Evolutionary conservation across 1,140 invertebrate genomes (phyloP).

Genomic region (Bombus sylvicola): DNA sequence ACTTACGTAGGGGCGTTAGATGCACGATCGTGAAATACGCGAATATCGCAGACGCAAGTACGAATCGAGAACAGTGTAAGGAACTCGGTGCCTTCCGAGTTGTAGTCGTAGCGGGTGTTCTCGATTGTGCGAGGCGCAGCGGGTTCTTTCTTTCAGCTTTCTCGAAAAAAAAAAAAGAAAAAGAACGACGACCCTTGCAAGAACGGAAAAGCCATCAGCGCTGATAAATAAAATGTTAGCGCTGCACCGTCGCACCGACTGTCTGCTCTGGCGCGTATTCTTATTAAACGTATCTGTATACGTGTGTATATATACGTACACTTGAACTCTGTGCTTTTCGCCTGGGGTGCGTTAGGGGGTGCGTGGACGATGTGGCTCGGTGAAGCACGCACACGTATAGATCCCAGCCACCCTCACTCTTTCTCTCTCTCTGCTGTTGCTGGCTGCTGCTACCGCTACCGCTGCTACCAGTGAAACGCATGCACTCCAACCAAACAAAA

Average conservation of each 20-base stretch:
- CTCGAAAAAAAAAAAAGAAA: slow-evolving; percentile 58
- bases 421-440: neutral
- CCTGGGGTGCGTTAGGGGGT: slow-evolving; percentile 58
- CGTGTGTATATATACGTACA: slow-evolving; percentile 7
- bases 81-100: neutral
- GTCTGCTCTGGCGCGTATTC: slow-evolving; percentile 71
- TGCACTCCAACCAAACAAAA: slow-evolving; percentile 77
- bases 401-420: slow-evolving; percentile 46
- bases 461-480: slow-evolving; percentile 67
- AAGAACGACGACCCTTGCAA: slow-evolving; percentile 68
- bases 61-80: neutral
- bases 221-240: slow-evolving; percentile 81
- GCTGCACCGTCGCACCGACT: slow-evolving; percentile 61
- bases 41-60: slow-evolving; percentile 37
- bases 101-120: slow-evolving; percentile 30
- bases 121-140: slow-evolving; percentile 43
- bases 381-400: slow-evolving; percentile 47
- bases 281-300: slow-evolving; percentile 66
- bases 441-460: slow-evolving; percentile 38
- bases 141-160: slow-evolving; percentile 67
- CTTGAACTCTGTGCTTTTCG: slow-evolving; percentile 60
- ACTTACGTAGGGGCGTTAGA: neutral
- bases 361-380: slow-evolving; percentile 42
- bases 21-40: neutral
- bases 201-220: slow-evolving; percentile 78